Evolutionary conservation across 2,797 vertebrate species (phyloP), one percentile per base, ranked within the genome.

Genomic region (Sardinella longiceps): DNA sequence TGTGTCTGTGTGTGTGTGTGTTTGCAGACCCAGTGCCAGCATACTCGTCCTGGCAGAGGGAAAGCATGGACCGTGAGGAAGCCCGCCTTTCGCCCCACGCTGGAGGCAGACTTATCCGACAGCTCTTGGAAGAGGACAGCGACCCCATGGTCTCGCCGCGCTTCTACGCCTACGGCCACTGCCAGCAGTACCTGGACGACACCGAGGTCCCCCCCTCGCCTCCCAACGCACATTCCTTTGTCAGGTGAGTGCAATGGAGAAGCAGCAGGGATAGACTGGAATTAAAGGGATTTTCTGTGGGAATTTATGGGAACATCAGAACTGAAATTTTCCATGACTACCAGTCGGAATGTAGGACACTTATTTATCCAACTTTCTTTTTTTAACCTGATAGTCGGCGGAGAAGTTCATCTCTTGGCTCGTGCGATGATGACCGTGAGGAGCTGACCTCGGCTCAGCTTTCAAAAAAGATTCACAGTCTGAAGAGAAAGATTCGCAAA

Each of bases 181-280:
- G 97, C 86, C 96, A 97, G 28, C 98, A 98, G 91, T 98, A 99
- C 90, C 94, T 99, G 91, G 97, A 99, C 12, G 98, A 99, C 92
- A 96, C 98, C 0, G 98, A 99, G 93, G 98, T 99, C 89, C 98
- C 98, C 58, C 98, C 98, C 28, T 99, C 98, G 0, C 98, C 98
- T 5, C 98, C 98, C 9, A 97, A 99, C 45, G 94, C 97, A 1
- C 97, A 99, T 90, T 97, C 98, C 0, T 99, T 99, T 87, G 94
- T 97, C 95, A 98, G 98, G 98, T 99, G 89, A 87, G 87, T 2
- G 28, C 10, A 25, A 3, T 2, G 28, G 28, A 66, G 58, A 0
- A 0, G 20, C n/a, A 28, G 63, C 12, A 66, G 30, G 25, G 63
- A 66, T 14, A 3, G 2, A 28, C 63, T 28, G 63, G 63, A 28